These are phyloP conservation scores for Drosophila gunungcola DNA, from an alignment of 1,140 invertebrate genomes.

Conservation along the genomic window DNA sequence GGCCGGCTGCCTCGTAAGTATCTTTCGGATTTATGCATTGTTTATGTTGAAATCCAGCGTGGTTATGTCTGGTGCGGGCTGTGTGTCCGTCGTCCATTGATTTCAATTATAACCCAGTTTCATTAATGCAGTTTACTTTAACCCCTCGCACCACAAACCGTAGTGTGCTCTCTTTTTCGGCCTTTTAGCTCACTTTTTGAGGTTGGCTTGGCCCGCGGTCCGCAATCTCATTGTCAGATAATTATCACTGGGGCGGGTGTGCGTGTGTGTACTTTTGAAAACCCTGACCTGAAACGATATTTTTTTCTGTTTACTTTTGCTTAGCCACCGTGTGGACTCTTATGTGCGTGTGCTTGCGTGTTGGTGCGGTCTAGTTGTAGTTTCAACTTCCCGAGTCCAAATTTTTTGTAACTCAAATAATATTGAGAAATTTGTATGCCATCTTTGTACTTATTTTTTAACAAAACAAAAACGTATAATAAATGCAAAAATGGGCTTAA, in stretches of 20 bases:
- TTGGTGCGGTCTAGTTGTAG: constrained; percentile 22
- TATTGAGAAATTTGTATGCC: not conserved
- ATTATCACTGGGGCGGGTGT: constrained; percentile 57
- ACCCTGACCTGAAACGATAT: constrained; percentile 76
- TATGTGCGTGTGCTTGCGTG: constrained; percentile 6
- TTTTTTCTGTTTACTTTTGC: constrained; percentile 59
- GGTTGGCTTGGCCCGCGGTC: constrained; percentile 44
- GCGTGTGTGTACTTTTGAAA: constrained; percentile 63
- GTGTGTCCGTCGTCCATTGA: constrained; percentile 48
- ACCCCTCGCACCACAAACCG: not conserved
- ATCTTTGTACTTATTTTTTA: not conserved
- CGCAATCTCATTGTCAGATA: constrained; percentile 73
- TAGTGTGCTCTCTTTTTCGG: constrained; percentile 29
- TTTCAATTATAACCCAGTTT: constrained; percentile 81
- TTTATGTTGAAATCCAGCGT: constrained; percentile 66
- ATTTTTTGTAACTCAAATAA: not conserved
- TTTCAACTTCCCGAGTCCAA: constrained; percentile 24
- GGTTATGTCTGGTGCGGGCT: constrained; percentile 19
- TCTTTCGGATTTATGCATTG: constrained; percentile 60
- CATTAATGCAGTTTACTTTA: constrained; percentile 57
- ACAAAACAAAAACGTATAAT: too few species aligned
- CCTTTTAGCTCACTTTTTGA: constrained; percentile 28
- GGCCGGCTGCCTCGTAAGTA: constrained; percentile 35
- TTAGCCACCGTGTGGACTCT: constrained; percentile 25
- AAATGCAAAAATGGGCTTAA: too few species aligned